Evolutionary conservation across 2,888 invertebrate species (phyloP).

Genomic region (Mantis religiosa): DNA sequence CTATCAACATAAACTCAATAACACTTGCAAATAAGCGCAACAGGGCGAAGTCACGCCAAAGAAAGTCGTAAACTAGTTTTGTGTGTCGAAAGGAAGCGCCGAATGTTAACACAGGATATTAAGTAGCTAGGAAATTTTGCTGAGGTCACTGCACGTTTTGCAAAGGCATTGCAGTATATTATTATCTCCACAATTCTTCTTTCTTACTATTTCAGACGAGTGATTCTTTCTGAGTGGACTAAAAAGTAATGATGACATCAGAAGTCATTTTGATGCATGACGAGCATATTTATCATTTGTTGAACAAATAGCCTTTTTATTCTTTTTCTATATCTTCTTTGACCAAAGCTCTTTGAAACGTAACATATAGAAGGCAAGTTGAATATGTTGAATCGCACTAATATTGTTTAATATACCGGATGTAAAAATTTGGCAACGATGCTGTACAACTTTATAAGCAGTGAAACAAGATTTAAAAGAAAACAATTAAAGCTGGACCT

Average conservation of each 20-base stretch:
- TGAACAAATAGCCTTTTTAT: too few relatives aligned
- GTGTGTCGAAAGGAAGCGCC: not conserved
- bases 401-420: too few relatives aligned
- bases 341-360: too few relatives aligned
- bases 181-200: not conserved
- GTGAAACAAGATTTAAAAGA: too few relatives aligned
- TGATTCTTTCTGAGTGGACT: too few relatives aligned
- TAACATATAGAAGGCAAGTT: too few relatives aligned
- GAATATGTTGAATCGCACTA: too few relatives aligned
- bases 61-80: not conserved
- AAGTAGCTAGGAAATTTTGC: not conserved
- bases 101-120: not conserved
- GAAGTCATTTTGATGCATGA: not conserved
- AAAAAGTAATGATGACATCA: not conserved
- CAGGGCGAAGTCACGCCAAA: not conserved
- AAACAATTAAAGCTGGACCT: too few relatives aligned
- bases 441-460: too few relatives aligned
- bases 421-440: too few relatives aligned
- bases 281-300: not conserved
- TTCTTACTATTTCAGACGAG: not conserved
- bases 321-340: too few relatives aligned
- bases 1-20: not conserved
- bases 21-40: not conserved
- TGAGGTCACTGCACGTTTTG: not conserved
- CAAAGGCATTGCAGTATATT: not conserved